These are phyloP conservation scores for Palaemon carinicauda DNA, from an alignment of 1,140 invertebrate genomes.

Conservation along the genomic window DNA sequence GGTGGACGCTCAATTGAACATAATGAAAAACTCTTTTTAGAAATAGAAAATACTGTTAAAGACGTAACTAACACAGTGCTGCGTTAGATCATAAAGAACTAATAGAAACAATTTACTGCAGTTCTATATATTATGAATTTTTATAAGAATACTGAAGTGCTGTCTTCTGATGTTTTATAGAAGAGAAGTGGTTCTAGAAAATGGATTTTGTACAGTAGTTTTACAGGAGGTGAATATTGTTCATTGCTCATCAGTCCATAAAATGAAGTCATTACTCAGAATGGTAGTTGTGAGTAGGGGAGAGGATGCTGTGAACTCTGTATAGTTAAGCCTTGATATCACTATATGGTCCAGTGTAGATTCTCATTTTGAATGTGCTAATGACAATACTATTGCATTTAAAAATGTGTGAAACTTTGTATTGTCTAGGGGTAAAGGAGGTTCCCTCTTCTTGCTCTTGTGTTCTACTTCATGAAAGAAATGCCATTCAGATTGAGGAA, in stretches of 20 bases:
- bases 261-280: neutral
- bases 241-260: neutral
- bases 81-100: constrained; percentile 69
- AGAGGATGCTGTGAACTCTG: neutral
- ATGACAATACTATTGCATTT: constrained; percentile 50
- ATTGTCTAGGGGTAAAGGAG: neutral
- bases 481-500: too few relatives aligned
- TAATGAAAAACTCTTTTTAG: constrained; percentile 73
- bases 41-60: constrained; percentile 81
- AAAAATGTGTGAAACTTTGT: neutral
- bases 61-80: constrained; percentile 83
- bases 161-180: too few relatives aligned
- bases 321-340: neutral
- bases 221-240: neutral
- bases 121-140: neutral
- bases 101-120: neutral
- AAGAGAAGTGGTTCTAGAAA: too few relatives aligned
- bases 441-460: neutral
- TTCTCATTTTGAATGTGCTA: constrained; percentile 42
- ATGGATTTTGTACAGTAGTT: neutral
- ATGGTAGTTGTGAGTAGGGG: neutral
- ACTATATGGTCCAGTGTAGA: constrained; percentile 13
- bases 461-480: too few relatives aligned
- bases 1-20: constrained; percentile 69
- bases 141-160: neutral